Evolutionary conservation across 2,113 vertebrate genomes (phyloP).

Genomic region (Azemiops feae): DNA sequence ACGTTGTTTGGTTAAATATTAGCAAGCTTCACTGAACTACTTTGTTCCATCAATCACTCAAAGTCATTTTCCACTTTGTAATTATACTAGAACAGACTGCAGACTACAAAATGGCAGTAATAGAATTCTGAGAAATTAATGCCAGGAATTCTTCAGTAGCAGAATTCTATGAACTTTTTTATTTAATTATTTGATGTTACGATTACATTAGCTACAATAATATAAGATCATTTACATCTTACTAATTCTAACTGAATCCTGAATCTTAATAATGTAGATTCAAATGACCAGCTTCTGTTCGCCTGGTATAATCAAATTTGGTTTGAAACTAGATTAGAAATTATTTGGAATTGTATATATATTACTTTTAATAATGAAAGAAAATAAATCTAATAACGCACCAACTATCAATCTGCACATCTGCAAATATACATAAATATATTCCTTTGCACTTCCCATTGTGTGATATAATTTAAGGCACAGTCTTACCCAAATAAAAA

Average conservation of each 20-base stretch:
- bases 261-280: neutral
- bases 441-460: neutral
- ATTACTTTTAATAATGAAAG: neutral
- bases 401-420: neutral
- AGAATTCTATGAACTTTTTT: neutral
- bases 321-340: neutral
- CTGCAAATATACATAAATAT: neutral
- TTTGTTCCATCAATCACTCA: neutral
- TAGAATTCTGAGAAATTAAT: neutral
- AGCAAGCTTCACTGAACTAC: neutral
- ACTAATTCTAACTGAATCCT: neutral
- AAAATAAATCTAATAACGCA: neutral
- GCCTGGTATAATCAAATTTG: neutral
- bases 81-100: neutral
- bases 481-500: neutral
- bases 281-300: neutral
- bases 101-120: neutral
- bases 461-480: neutral
- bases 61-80: neutral
- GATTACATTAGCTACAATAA: neutral
- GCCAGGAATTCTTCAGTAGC: neutral
- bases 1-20: neutral
- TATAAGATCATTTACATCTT: neutral
- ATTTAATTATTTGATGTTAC: too few relatives aligned
- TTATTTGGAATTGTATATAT: neutral